Conservation (phyloP, 2,888 invertebrate species). For the Folsomia manolachei region DNA sequence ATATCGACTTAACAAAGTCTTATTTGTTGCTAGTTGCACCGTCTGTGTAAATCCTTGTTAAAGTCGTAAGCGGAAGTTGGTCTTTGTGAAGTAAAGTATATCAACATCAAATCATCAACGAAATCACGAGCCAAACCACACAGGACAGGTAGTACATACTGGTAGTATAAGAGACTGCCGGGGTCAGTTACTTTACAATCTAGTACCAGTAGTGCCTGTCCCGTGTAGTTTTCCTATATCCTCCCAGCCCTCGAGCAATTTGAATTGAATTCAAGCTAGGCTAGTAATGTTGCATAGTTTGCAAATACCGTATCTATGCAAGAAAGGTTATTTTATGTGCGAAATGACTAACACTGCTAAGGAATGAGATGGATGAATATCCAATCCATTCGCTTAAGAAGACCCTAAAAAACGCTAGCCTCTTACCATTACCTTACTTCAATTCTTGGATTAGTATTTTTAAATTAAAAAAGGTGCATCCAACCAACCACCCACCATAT, state of each 20-base stretch:
- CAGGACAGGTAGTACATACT: not conserved
- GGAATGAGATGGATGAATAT: no score
- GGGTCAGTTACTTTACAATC: constrained; percentile 20
- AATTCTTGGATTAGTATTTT: not conserved
- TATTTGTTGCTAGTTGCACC: not conserved
- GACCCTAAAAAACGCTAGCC: no score
- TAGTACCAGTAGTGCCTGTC: no score
- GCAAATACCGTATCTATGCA: not conserved
- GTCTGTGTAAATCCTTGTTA: not conserved
- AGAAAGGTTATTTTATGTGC: no score
- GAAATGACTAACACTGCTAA: no score
- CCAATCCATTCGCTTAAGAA: no score
- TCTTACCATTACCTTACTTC: not conserved
- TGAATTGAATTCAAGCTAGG: not conserved
- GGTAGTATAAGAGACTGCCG: not conserved
- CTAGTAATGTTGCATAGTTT: not conserved
- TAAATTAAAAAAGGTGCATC: not conserved
- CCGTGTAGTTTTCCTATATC: no score
- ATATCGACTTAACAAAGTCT: not conserved
- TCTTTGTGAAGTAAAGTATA: not conserved
- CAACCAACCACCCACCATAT: not conserved
- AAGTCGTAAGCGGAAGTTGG: constrained; percentile 5
- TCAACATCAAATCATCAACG: no score
- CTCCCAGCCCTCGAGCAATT: constrained; percentile 20
- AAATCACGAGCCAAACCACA: no score